phyloP scores from a whole-genome alignment of 2,797 vertebrate genomes.

The Melopsittacus undulatus region DNA sequence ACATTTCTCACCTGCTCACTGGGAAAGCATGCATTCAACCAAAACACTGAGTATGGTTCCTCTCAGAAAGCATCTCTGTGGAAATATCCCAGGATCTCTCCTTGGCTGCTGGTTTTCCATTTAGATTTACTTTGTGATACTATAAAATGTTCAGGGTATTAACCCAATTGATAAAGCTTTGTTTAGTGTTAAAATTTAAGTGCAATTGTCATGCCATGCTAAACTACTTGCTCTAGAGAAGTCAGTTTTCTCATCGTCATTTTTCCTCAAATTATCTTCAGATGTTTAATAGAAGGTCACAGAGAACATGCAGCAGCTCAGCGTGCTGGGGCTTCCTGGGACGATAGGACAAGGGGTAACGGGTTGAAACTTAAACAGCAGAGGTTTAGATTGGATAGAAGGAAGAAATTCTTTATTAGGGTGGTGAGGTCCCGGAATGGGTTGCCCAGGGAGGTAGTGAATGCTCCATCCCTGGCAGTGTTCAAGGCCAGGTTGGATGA shows the following conservation, averaged over 20 bases:
- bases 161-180: not conserved
- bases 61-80: not conserved
- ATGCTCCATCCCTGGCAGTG: too few species aligned
- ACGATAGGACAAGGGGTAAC: too few species aligned
- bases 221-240: not conserved
- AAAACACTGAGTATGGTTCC: not conserved
- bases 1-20: not conserved
- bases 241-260: not conserved
- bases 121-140: not conserved
- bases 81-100: not conserved
- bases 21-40: not conserved
- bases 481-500: too few species aligned
- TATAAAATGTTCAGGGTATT: not conserved
- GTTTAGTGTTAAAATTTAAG: not conserved
- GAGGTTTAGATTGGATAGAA: too few species aligned
- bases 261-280: not conserved
- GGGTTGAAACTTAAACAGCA: too few species aligned
- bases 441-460: too few species aligned
- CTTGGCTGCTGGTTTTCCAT: not conserved
- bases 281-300: not conserved
- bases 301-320: not conserved
- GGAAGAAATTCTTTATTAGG: too few species aligned
- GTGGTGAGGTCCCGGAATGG: too few species aligned
- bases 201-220: not conserved
- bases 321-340: rapidly evolving